These are phyloP conservation scores for Hybognathus amarus DNA, from an alignment of 2,797 vertebrate species.

Conservation along the genomic window DNA sequence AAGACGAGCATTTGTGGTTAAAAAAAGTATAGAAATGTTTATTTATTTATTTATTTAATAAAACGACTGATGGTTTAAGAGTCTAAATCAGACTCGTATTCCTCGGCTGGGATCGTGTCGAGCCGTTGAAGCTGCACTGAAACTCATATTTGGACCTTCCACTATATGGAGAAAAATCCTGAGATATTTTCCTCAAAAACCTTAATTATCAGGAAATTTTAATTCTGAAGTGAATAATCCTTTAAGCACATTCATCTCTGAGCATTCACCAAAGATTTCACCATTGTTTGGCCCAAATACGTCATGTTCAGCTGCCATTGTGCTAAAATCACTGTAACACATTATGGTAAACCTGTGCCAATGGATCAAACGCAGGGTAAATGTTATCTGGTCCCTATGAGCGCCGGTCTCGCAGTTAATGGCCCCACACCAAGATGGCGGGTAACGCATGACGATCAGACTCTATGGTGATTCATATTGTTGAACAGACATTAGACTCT, in stretches of 20 bases:
- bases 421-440: not conserved
- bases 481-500: not conserved
- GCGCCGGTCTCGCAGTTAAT: not conserved
- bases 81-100: no score
- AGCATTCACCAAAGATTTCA: not conserved
- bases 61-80: no score
- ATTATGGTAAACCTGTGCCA: not conserved
- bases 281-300: not conserved
- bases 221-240: no score
- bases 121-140: no score
- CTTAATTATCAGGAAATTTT: no score
- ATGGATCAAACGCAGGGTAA: conserved; percentile 5
- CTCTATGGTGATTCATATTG: not conserved
- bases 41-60: rapidly evolving
- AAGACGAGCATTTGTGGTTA: no score
- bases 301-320: not conserved
- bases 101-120: no score
- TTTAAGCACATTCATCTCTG: not conserved
- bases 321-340: not conserved
- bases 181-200: no score
- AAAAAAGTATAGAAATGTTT: no score
- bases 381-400: conserved; percentile 1
- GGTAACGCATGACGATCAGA: not conserved
- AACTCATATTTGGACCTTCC: no score
- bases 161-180: no score